These are phyloP conservation scores for Nothocercus nigrocapillus DNA, from an alignment of 2,113 vertebrate genomes.

Conservation along the genomic window DNA sequence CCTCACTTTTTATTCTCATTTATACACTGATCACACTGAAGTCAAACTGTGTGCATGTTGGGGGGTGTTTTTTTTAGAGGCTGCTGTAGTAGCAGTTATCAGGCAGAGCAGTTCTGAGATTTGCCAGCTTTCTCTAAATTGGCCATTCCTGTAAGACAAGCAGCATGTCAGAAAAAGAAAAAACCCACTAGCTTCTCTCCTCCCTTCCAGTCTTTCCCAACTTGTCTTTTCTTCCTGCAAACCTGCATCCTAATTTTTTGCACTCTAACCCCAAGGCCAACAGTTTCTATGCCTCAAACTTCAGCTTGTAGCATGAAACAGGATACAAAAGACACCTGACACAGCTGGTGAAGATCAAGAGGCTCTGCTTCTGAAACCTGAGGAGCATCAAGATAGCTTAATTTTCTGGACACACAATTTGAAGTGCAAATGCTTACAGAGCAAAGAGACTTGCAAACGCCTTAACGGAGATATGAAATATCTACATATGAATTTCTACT, in stretches of 20 bases:
- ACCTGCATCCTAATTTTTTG: neutral
- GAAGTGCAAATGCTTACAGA: neutral
- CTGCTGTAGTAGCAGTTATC: neutral
- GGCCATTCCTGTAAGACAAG: neutral
- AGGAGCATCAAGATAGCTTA: neutral
- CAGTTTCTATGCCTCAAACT: neutral
- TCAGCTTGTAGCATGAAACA: neutral
- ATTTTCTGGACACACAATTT: neutral
- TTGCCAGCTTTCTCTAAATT: neutral
- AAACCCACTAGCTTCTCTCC: neutral
- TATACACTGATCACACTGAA: neutral
- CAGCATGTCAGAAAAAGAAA: fast-evolving
- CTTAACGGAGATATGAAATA: neutral
- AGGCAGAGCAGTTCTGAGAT: neutral
- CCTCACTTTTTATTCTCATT: neutral
- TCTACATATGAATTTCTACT: too few relatives aligned
- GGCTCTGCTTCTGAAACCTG: neutral
- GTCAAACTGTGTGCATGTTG: too few relatives aligned
- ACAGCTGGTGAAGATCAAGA: neutral
- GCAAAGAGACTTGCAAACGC: neutral
- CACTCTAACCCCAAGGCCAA: neutral
- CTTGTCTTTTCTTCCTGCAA: neutral
- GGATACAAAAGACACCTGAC: neutral
- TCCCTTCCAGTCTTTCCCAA: neutral
- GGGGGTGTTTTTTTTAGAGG: too few relatives aligned